Conservation (phyloP, 2,888 invertebrate species). For the Lasioglossum lativentre region DNA sequence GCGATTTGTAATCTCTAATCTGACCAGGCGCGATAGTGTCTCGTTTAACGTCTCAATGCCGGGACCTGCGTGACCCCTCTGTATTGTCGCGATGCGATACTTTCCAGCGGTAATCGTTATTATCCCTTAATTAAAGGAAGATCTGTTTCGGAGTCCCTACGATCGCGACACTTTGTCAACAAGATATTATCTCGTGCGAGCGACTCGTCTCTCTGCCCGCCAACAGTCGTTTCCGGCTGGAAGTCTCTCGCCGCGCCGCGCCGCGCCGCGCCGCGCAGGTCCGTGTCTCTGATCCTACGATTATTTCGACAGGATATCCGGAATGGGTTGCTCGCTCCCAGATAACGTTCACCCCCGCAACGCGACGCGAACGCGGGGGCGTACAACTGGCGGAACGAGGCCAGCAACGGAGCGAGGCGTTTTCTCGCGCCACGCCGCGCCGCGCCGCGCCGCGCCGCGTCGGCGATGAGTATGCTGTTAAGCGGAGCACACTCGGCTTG, state of each 20-base stretch:
- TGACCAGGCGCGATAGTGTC: conserved; percentile 7
- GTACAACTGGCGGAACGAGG: conserved; percentile 1
- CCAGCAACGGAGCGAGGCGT: conserved; percentile 14
- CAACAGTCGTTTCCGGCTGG: conserved; percentile 69
- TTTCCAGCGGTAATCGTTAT: conserved; percentile 52
- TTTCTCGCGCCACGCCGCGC: too few species aligned
- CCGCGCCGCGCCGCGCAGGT: not conserved
- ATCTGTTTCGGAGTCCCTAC: conserved; percentile 41
- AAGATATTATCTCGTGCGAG: conserved; percentile 70
- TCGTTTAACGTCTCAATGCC: conserved; percentile 27
- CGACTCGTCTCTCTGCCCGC: conserved; percentile 62
- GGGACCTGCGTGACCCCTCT: not conserved
- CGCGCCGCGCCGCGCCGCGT: conserved; percentile 15
- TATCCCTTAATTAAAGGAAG: conserved; percentile 64
- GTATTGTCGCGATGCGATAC: conserved; percentile 7
- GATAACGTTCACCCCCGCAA: conserved; percentile 64
- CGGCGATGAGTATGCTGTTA: conserved; percentile 40
- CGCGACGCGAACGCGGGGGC: conserved; percentile 8
- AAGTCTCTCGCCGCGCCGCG: conserved; percentile 42
- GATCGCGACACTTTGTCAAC: conserved; percentile 72
- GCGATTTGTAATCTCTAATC: conserved; percentile 24
- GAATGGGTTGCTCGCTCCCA: conserved; percentile 73
- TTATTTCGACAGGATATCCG: conserved; percentile 81
- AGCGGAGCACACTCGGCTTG: conserved; percentile 27
- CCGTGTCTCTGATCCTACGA: conserved; percentile 75